A percentile compares a stretch with the other conserved stretches of the same genome.
These are phyloP conservation scores for Ranitomeya imitator DNA, from an alignment of 2,113 vertebrate genomes.

Conservation along the genomic window DNA sequence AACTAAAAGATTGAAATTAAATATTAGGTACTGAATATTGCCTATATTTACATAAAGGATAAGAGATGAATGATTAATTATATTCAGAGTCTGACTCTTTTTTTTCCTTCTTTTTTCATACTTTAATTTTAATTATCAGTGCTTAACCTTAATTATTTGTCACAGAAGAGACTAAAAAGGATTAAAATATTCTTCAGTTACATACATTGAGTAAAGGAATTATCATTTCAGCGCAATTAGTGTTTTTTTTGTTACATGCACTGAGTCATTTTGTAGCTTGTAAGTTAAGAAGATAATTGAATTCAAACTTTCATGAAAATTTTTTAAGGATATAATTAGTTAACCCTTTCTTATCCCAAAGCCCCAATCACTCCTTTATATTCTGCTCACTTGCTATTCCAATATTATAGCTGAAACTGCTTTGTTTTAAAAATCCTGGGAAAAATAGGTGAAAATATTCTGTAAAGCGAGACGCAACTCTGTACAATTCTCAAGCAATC, in stretches of 20 bases:
- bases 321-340: background rate
- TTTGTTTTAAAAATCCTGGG: background rate
- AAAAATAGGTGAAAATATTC: no score
- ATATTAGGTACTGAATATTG: background rate
- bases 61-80: background rate
- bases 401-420: background rate
- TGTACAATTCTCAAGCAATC: no score
- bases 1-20: background rate
- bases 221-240: background rate
- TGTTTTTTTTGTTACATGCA: background rate
- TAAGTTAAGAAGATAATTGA: slow-evolving; percentile 15
- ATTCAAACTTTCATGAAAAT: slow-evolving; percentile 3
- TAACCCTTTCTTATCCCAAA: background rate
- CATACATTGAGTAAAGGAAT: background rate
- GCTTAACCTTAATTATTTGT: slow-evolving; percentile 2
- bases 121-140: slow-evolving; percentile 15
- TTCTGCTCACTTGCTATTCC: background rate
- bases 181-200: background rate
- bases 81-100: background rate
- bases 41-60: background rate
- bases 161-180: background rate
- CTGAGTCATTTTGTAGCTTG: background rate
- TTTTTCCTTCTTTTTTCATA: background rate
- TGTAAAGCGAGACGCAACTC: no score
- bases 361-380: background rate